Conservation (phyloP, 2,888 invertebrate genomes). For the Cerastis rubricosa region DNA sequence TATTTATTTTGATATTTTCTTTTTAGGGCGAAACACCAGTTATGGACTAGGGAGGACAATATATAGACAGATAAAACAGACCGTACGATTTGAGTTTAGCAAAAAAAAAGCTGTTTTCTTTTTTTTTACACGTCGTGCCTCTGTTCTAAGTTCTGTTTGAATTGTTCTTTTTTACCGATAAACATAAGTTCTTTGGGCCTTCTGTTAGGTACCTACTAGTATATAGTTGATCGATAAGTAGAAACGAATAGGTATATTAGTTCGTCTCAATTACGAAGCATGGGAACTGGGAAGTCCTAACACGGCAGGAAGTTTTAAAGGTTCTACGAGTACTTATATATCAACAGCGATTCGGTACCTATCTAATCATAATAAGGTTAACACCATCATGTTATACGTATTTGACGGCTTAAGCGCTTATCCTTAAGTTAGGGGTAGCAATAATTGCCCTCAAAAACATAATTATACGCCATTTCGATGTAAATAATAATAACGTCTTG, state of each 20-base stretch:
- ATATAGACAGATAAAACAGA: background rate
- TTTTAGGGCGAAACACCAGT: background rate
- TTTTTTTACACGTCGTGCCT: too few species aligned
- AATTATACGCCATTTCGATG: slow-evolving; percentile 56
- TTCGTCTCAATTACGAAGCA: background rate
- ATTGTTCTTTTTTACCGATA: too few species aligned
- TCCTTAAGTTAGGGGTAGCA: slow-evolving; percentile 19
- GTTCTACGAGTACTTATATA: too few species aligned
- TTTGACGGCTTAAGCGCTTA: slow-evolving; percentile 3
- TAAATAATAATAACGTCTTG: slow-evolving; percentile 63
- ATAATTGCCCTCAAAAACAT: slow-evolving; percentile 55
- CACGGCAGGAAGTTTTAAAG: background rate
- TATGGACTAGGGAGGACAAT: background rate
- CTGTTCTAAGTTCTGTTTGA: too few species aligned
- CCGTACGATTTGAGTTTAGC: background rate
- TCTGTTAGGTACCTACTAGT: background rate
- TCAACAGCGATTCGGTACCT: background rate
- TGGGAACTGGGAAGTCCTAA: background rate
- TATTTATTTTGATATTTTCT: background rate
- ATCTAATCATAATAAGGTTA: background rate
- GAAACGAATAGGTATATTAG: background rate
- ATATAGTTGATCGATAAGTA: background rate
- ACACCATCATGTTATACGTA: background rate
- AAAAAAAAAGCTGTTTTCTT: background rate
- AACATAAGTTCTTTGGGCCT: background rate